Base-by-base conservation (phyloP, 1,140 invertebrate genomes). In the Drosophila gunungcola region DNA sequence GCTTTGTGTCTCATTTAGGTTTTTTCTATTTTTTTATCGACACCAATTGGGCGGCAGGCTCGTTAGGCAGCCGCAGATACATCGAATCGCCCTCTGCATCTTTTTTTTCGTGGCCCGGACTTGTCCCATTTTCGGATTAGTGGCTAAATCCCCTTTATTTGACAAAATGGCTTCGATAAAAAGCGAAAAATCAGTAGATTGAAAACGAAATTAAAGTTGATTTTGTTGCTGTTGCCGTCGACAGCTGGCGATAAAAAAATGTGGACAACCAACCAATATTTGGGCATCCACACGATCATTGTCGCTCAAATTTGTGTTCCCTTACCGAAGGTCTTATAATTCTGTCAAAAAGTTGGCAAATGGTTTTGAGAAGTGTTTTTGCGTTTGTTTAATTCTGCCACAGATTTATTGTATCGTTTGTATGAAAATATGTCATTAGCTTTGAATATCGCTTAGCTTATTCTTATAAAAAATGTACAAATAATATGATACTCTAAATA, bases 81-180 rank as follows among this genome's bases (percentile, higher is more conserved):
- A 36, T 42, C 13, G 29, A 51, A 42, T 53, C 58, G 41, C 34
- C 29, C 60, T 52, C 53, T 49, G 54, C 41, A 11, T 36, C 52
- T 42, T 6, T 41, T 61, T 63, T 61, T 57, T 72, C 45, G 38
- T 45, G 46, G 53, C 60, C 55, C 43, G 63, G 16, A 42, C 45
- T 34, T 65, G 84, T 62, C 83, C 84, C 84, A 88, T 73, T 84
- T 89, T 38, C 43, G 84, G 84, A 84, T 89, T 84, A 88, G 72
- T 63, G 56, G 53, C 42, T 72, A 80, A 88, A 80, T 80, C 80
- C 84, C 72, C 68, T 88, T 86, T 86, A 83, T 79, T 79, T 73
- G 83, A 89, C 83, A 86, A 86, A 86, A 86, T 88, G 83, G 83
- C 84, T 76, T 73, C 84, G 76, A 86, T 83, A 82, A 86, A 85